These are phyloP conservation scores for Nannoperca obscura DNA, from an alignment of 2,797 vertebrate species.

Conservation along the genomic window DNA sequence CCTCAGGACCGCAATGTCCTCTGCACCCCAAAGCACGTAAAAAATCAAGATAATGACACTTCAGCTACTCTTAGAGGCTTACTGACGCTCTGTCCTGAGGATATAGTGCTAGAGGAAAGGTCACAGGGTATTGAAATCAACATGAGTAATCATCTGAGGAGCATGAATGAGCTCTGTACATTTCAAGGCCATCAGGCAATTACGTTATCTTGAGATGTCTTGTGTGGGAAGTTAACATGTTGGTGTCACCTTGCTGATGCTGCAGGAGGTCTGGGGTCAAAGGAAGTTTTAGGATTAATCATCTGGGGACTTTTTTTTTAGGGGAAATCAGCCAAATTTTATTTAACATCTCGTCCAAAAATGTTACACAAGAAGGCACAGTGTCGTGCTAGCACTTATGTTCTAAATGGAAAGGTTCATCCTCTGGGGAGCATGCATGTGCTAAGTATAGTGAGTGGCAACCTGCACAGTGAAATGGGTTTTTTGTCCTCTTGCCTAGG, in stretches of 20 bases:
- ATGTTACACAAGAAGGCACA: no score
- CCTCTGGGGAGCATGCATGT: background rate
- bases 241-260: background rate
- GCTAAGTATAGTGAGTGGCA: background rate
- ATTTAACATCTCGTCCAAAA: background rate
- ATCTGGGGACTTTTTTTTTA: background rate
- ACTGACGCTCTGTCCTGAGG: background rate
- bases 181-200: background rate
- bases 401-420: background rate
- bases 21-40: background rate
- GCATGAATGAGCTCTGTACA: background rate
- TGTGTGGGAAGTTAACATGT: background rate
- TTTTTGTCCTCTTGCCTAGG: background rate
- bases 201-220: background rate
- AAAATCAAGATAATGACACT: background rate
- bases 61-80: background rate
- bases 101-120: background rate
- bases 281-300: background rate
- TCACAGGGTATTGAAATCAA: background rate
- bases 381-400: background rate
- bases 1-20: background rate
- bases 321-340: background rate
- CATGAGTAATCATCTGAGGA: background rate
- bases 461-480: background rate
- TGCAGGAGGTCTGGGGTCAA: background rate